phyloP scores from a whole-genome alignment of 2,888 invertebrate species.

The Andrena hattorfiana region DNA sequence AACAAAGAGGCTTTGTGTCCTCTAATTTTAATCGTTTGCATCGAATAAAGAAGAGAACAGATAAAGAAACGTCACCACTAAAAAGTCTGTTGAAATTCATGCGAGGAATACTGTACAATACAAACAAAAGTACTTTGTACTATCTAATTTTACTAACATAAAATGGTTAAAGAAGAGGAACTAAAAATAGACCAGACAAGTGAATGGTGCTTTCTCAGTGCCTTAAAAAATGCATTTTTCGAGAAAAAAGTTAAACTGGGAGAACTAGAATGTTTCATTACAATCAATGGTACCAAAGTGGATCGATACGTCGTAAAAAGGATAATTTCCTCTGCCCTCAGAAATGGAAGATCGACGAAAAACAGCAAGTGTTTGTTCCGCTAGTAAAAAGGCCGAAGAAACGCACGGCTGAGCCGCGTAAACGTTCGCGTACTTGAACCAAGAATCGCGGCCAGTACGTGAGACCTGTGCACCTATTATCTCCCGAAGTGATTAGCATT shows the following conservation, averaged over 20 bases:
- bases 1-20: background rate
- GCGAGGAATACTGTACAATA: background rate
- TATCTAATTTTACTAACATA: background rate
- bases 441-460: slow-evolving; percentile 78
- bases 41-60: background rate
- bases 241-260: no score
- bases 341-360: no score
- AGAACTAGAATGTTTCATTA: no score
- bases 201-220: no score
- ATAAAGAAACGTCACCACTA: background rate
- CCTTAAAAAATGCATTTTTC: no score
- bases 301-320: no score
- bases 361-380: background rate
- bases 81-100: background rate
- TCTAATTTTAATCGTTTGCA: background rate
- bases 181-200: background rate
- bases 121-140: background rate
- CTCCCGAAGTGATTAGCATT: slow-evolving; percentile 78
- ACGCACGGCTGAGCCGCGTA: slow-evolving; percentile 58
- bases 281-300: no score
- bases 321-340: no score
- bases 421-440: slow-evolving; percentile 79
- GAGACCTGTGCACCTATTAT: slow-evolving; percentile 77
- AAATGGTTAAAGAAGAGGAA: background rate
- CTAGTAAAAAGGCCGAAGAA: slow-evolving; percentile 42